Evolutionary conservation across 2,113 vertebrate species (phyloP).

Genomic region (Octodon degus): DNA sequence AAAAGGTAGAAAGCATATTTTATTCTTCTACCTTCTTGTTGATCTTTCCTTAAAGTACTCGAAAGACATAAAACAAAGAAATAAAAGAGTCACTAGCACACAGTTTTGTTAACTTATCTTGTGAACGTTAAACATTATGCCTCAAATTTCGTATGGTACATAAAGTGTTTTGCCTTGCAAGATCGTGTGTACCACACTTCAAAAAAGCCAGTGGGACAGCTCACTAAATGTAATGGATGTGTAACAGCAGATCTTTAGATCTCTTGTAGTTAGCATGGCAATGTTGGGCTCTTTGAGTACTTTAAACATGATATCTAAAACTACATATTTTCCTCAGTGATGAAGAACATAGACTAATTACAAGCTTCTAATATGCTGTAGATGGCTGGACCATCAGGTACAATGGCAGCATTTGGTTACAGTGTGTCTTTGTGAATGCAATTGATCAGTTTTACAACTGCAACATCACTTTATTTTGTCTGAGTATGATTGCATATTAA

Average conservation of each 20-base stretch:
- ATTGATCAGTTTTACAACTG: constrained; percentile 70
- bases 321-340: constrained; percentile 88
- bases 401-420: constrained; percentile 67
- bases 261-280: constrained; percentile 88
- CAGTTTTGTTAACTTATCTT: constrained; percentile 87
- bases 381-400: constrained; percentile 68
- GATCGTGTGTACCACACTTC: constrained; percentile 89
- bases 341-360: constrained; percentile 91
- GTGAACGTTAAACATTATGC: constrained; percentile 92
- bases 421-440: constrained; percentile 67
- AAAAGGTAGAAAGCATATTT: constrained; percentile 70
- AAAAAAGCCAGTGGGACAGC: constrained; percentile 90
- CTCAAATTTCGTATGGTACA: constrained; percentile 90
- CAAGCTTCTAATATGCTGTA: constrained; percentile 75
- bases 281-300: constrained; percentile 88
- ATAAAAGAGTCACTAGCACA: constrained; percentile 86
- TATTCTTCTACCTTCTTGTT: constrained; percentile 82
- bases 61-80: constrained; percentile 84
- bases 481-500: constrained; percentile 24
- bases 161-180: constrained; percentile 89
- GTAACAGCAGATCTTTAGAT: constrained; percentile 89
- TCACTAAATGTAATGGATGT: constrained; percentile 92
- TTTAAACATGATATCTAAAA: constrained; percentile 96
- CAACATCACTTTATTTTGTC: constrained; percentile 54
- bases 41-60: constrained; percentile 83